A percentile compares a stretch with the other conserved stretches of the same genome.
phyloP scores from a whole-genome alignment of 2,113 vertebrate genomes.

The Dasyornis broadbenti region DNA sequence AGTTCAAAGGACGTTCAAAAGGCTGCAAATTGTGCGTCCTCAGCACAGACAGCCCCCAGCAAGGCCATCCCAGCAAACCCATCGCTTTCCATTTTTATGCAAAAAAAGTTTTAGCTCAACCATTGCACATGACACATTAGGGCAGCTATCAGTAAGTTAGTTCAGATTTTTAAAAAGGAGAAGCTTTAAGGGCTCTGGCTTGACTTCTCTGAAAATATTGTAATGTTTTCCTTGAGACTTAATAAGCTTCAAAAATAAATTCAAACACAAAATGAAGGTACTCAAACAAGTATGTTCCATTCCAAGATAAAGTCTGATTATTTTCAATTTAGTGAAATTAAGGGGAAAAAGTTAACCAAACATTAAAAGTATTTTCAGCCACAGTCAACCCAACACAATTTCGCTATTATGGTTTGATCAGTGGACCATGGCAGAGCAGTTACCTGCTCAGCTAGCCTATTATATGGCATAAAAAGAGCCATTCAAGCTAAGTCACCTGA shows the following conservation, averaged over 20 bases:
- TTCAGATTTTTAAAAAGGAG: neutral
- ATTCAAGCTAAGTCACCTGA: neutral
- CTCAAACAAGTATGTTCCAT: neutral
- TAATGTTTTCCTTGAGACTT: neutral
- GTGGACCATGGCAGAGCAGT: neutral
- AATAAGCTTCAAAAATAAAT: neutral
- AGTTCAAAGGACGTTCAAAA: neutral
- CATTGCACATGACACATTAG: fast-evolving
- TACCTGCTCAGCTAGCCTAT: neutral
- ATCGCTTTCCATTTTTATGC: neutral
- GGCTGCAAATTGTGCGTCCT: neutral
- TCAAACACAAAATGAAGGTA: neutral
- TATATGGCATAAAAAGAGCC: neutral
- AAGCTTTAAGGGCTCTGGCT: neutral
- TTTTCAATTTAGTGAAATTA: neutral
- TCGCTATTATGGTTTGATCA: neutral
- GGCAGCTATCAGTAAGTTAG: neutral
- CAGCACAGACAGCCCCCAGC: neutral
- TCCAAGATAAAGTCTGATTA: neutral
- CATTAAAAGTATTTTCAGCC: neutral
- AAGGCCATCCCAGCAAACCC: neutral
- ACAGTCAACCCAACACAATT: neutral
- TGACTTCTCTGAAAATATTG: neutral
- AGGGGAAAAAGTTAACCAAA: neutral
- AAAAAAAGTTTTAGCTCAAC: neutral